Evolutionary conservation across 2,113 vertebrate species (phyloP).

Genomic region (Protobothrops flavoviridis): DNA sequence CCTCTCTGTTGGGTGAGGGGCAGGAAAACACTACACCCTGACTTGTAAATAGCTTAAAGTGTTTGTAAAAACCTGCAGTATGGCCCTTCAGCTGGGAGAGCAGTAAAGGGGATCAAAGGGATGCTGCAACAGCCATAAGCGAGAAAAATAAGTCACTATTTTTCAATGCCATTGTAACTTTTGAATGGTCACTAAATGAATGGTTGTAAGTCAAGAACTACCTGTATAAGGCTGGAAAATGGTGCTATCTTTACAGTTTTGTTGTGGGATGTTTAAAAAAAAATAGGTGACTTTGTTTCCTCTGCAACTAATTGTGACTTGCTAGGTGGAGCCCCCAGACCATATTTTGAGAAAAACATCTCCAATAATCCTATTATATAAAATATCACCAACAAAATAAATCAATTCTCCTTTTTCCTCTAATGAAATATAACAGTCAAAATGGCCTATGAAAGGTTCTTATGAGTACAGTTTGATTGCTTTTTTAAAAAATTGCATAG

Average conservation of each 20-base stretch:
- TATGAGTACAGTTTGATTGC: background rate
- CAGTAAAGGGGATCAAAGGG: slow-evolving; percentile 54
- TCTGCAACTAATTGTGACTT: background rate
- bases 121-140: too few relatives aligned
- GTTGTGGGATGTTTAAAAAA: background rate
- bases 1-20: slow-evolving; percentile 36
- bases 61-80: slow-evolving; percentile 42
- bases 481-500: background rate
- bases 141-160: too few relatives aligned
- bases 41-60: slow-evolving; percentile 14
- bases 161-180: too few relatives aligned
- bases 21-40: slow-evolving; percentile 55
- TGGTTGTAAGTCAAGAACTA: too few relatives aligned
- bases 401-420: background rate
- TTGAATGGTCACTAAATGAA: too few relatives aligned
- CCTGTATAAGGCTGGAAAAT: background rate
- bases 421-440: background rate
- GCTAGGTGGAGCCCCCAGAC: background rate
- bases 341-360: background rate
- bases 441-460: background rate
- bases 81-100: slow-evolving; percentile 17
- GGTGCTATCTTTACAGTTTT: background rate
- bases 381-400: too few relatives aligned
- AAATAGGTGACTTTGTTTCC: background rate
- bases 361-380: background rate